phyloP scores from a whole-genome alignment of 1,140 invertebrate genomes.

The Brachionus rubens region DNA sequence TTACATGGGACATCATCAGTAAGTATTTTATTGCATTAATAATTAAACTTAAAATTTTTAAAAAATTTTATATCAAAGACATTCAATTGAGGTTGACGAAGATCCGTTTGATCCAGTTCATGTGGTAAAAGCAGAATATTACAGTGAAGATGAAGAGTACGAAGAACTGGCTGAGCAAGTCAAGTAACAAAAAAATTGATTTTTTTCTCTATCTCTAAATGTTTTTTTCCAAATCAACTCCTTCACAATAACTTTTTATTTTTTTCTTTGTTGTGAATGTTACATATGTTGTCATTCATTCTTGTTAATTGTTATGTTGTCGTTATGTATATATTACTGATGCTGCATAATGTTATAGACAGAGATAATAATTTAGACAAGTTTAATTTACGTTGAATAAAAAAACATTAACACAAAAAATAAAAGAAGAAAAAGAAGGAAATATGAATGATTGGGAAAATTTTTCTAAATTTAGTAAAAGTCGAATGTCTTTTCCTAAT shows the following conservation, averaged over 20 bases:
- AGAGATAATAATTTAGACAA: constrained; percentile 12
- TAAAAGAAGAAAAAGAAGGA: too few relatives aligned
- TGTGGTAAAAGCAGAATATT: not conserved
- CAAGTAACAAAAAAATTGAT: not conserved
- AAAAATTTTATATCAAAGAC: not conserved
- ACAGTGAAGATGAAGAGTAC: constrained; percentile 33
- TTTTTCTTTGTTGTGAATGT: constrained; percentile 10
- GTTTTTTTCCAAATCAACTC: too few relatives aligned
- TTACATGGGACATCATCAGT: constrained; percentile 50
- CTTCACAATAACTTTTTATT: too few relatives aligned
- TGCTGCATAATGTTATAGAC: not conserved
- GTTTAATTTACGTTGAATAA: constrained; percentile 18
- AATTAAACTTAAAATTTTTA: not conserved
- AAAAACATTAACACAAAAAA: too few relatives aligned
- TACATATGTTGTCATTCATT: constrained; percentile 27
- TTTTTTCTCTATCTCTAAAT: not conserved
- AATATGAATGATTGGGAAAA: not conserved
- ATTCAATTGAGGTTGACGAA: not conserved
- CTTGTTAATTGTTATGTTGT: not conserved
- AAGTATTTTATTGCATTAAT: not conserved
- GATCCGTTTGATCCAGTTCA: constrained; percentile 2
- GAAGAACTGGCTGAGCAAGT: not conserved
- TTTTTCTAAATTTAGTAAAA: too few relatives aligned
- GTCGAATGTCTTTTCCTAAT: too few relatives aligned
- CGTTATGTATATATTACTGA: not conserved